phyloP scores from a whole-genome alignment of 2,888 invertebrate genomes.

The Pediacus dermestoides region DNA sequence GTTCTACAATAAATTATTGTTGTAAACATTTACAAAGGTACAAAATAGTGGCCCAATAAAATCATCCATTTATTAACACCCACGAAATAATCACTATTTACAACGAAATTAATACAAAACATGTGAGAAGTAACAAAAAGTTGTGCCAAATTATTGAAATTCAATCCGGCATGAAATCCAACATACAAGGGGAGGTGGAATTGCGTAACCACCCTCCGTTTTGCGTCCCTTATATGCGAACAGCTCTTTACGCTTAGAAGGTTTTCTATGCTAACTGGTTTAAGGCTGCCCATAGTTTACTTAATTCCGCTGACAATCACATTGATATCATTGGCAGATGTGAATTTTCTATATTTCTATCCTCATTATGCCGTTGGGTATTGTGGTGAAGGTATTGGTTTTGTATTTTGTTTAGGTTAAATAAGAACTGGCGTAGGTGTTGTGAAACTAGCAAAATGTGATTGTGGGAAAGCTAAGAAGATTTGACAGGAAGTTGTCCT shows the following conservation, averaged over 20 bases:
- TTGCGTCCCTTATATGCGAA: conserved; percentile 27
- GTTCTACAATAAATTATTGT: too few species aligned
- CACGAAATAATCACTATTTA: conserved; percentile 4
- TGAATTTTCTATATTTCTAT: conserved; percentile 31
- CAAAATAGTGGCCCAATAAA: conserved; percentile 1
- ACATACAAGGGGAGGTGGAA: conserved; percentile 42
- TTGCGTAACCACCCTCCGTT: conserved; percentile 44
- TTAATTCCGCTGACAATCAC: conserved; percentile 45
- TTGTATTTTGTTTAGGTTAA: too few species aligned
- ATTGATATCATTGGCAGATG: conserved; percentile 50
- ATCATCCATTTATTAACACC: neutral
- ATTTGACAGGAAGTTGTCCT: too few species aligned
- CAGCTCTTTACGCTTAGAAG: conserved; percentile 46
- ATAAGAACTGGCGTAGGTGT: too few species aligned
- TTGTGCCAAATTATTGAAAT: conserved; percentile 34
- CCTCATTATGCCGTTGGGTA: too few species aligned
- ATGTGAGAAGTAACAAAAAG: conserved; percentile 34
- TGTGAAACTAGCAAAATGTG: too few species aligned
- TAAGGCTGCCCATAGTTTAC: conserved; percentile 47
- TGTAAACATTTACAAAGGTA: neutral
- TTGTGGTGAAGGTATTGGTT: too few species aligned
- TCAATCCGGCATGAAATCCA: conserved; percentile 45
- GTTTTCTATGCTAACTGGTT: conserved; percentile 50
- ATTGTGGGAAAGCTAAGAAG: too few species aligned
- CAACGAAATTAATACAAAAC: too few species aligned